These are phyloP conservation scores for Brachionus paranguensis DNA, from an alignment of 1,140 invertebrate genomes.

Conservation along the genomic window DNA sequence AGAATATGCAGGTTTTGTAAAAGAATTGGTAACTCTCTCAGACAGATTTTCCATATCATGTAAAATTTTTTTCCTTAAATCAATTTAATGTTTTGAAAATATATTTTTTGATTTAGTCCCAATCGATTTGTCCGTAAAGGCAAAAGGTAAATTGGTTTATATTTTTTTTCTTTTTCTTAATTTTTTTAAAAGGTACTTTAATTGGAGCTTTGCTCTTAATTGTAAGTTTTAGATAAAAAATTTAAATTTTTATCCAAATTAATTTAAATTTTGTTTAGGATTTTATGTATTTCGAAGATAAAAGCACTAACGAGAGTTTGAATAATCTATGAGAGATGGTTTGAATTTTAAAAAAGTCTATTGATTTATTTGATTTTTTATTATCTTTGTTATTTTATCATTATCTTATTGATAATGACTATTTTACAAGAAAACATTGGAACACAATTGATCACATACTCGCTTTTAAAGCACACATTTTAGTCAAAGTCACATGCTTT, in stretches of 20 bases:
- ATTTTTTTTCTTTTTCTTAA: not conserved
- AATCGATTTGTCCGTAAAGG: slow-evolving; percentile 42
- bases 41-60: not conserved
- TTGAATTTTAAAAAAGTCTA: no score
- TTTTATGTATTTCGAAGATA: not conserved
- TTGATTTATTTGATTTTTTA: no score
- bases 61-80: not conserved
- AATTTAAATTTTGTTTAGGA: not conserved
- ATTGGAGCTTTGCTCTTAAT: not conserved
- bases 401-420: no score
- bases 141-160: not conserved
- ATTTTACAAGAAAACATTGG: no score
- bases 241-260: not conserved
- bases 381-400: no score
- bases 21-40: not conserved
- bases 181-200: not conserved
- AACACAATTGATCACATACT: no score
- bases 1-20: slow-evolving; percentile 36
- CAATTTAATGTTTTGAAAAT: not conserved
- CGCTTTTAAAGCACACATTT: no score
- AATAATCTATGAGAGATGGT: no score
- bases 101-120: slow-evolving; percentile 43
- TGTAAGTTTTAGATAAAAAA: not conserved
- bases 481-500: no score
- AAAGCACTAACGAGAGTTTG: not conserved